Conservation (phyloP, 2,113 vertebrate genomes). For the Turdus rufiventris region DNA sequence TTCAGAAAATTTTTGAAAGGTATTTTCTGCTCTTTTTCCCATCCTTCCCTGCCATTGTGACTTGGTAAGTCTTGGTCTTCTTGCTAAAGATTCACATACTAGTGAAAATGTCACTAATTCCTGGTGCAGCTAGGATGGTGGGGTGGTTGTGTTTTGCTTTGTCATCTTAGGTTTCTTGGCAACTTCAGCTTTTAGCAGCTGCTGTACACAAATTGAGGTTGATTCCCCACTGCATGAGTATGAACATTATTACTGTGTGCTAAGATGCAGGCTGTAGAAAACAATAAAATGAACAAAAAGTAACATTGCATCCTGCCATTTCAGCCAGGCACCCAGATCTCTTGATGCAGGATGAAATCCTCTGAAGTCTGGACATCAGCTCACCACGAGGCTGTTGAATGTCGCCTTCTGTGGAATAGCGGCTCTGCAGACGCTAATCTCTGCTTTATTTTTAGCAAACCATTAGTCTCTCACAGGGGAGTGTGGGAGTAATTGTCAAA, state of each 20-base stretch:
- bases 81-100: neutral
- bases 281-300: neutral
- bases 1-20: neutral
- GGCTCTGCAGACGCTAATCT: slow-evolving; percentile 31
- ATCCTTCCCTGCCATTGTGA: neutral
- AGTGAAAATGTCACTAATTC: neutral
- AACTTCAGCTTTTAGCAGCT: neutral
- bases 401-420: neutral
- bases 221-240: neutral
- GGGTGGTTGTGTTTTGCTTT: neutral
- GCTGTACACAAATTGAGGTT: neutral
- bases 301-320: neutral
- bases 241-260: neutral
- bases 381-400: neutral
- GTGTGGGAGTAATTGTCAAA: slow-evolving; percentile 74
- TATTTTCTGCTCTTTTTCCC: neutral
- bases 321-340: neutral
- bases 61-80: neutral
- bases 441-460: slow-evolving; percentile 76
- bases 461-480: slow-evolving; percentile 71
- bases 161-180: neutral
- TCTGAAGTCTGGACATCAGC: neutral
- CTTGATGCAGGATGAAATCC: neutral
- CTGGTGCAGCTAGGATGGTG: neutral
- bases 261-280: neutral